phyloP scores from a whole-genome alignment of 2,113 vertebrate species.

The Okapia johnstoni region DNA sequence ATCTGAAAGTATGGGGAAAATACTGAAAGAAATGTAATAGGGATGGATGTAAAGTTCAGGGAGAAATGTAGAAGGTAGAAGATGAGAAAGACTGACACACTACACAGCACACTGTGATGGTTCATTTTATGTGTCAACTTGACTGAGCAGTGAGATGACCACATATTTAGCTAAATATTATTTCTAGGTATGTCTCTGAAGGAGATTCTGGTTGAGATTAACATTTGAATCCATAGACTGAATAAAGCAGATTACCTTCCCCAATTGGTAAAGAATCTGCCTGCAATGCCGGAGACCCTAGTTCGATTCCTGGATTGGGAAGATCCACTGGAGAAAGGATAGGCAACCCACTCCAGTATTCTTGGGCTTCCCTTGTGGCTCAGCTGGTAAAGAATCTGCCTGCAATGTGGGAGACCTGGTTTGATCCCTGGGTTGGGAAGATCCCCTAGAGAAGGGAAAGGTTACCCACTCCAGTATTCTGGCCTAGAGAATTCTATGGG shows the following conservation, averaged over 20 bases:
- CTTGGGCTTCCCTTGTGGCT: not conserved
- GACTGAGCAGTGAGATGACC: not conserved
- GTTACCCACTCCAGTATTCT: not conserved
- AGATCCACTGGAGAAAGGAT: not conserved
- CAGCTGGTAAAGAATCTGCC: not conserved
- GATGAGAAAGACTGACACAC: not conserved
- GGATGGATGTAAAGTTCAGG: not conserved
- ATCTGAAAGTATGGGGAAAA: not conserved
- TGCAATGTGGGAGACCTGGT: not conserved
- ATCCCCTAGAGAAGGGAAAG: not conserved
- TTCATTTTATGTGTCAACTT: not conserved
- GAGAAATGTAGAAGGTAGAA: not conserved
- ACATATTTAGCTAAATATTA: not conserved
- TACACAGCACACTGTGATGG: not conserved
- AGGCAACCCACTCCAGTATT: not conserved
- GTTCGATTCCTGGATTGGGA: not conserved
- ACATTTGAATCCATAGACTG: not conserved
- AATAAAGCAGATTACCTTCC: not conserved
- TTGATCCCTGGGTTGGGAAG: not conserved
- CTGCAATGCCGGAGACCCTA: not conserved
- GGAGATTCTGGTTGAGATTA: not conserved
- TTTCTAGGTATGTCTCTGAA: not conserved
- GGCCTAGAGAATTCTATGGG: not conserved
- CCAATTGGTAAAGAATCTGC: not conserved
- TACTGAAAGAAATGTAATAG: not conserved